Evolutionary conservation across 2,797 vertebrate species (phyloP).

Genomic region (Naso thynnoides): DNA sequence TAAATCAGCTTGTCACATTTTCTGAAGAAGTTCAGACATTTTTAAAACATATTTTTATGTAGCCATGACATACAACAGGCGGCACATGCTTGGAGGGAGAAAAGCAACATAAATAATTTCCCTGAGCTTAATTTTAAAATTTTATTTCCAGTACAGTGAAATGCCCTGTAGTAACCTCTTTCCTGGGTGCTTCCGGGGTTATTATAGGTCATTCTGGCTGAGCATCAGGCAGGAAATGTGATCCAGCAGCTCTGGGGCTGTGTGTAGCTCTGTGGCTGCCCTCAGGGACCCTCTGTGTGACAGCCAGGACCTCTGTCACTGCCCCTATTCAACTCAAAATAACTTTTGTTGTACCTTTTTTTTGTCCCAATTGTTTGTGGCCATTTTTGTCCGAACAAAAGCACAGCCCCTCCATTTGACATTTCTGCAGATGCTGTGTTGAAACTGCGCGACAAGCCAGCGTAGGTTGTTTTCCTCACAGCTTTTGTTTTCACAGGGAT

Average conservation of each 20-base stretch:
- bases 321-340: slow-evolving; percentile 68
- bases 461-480: background rate
- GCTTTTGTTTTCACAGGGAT: background rate
- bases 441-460: slow-evolving; percentile 21
- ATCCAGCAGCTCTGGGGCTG: slow-evolving; percentile 65
- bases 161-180: slow-evolving; percentile 92
- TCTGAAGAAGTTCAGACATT: background rate
- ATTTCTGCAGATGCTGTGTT: slow-evolving; percentile 47
- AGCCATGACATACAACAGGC: background rate
- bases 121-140: slow-evolving; percentile 41
- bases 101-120: background rate
- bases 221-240: slow-evolving; percentile 79
- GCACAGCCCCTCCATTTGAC: slow-evolving; percentile 20
- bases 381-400: slow-evolving; percentile 59
- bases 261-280: slow-evolving; percentile 46
- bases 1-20: background rate
- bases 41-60: background rate
- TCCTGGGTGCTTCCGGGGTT: slow-evolving; percentile 82
- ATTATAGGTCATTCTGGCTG: slow-evolving; percentile 88
- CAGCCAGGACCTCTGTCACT: slow-evolving; percentile 62
- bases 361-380: slow-evolving; percentile 59
- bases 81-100: background rate
- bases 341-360: slow-evolving; percentile 59
- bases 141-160: slow-evolving; percentile 53
- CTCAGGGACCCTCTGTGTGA: slow-evolving; percentile 52